Evolutionary conservation across 2,888 invertebrate species (phyloP), one percentile per base, ranked within the genome.

Genomic region (Gasteruption jaculator): DNA sequence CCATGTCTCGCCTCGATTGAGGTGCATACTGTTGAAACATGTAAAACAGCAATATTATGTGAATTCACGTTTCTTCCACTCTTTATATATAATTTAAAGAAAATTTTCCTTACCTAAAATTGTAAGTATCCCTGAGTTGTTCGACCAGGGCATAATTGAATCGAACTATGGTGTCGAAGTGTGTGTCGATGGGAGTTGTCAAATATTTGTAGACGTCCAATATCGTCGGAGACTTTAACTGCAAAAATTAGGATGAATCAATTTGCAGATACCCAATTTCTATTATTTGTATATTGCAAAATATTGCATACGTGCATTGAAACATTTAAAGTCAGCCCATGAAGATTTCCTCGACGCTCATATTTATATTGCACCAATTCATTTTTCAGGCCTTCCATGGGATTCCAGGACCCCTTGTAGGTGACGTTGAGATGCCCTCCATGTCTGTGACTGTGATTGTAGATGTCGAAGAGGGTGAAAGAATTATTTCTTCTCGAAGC

Each of bases 131-230:
- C 48, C 73, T 65, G 42, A 84, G 74, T 58, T 80, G 76, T 47
- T 78, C 60, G 8, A 81, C 63, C 4, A 78, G 72, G 44, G 74
- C 78, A 60, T 75, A 81, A 63, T 83, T 82, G 56, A 80, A 76
- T 52, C 81, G 77, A 62, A 81, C 77, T 72, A 82, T 73, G 1
- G 80, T 77, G 65, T 84, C 82, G 18, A 78, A 71, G 56, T 78
- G 74, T 21, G 72, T 69, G 39, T 76, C 72, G 15, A 71, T 71
- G 4, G 76, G 74, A 32, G 71, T 71, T 12, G 70, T 72, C 30
- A 80, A 63, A 55, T 80, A 83, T 37, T 55, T 60, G 27, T 39
- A 25, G 8, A 60, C 48, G 38, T 61, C 59, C 3, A 50, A 44
- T 22, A 48, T 35, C 7, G 60, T 49, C n/a, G 49, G 41, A 48